Base-by-base conservation (phyloP, 92 coral and sea anemone genomes). In the Plumapathes pennacea region DNA sequence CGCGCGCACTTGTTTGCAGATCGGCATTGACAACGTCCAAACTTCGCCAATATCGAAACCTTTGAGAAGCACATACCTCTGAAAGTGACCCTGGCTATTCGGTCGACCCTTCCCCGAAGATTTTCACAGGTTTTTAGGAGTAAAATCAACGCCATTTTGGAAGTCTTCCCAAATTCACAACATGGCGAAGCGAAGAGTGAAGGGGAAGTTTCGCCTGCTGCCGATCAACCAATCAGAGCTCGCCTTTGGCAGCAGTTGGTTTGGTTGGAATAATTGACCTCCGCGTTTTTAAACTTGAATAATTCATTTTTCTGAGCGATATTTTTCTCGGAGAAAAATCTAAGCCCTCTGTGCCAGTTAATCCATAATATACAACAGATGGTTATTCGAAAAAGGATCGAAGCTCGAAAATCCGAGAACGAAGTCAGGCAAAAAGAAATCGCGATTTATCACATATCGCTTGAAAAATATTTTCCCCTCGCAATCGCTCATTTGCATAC, bases 71-170 rank as follows among this genome's bases (percentile, higher is more conserved):
- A 46, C 96, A 51, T 81, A 92, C 98, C 98, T 84, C 98, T 71
- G 74, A 92, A 92, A 24, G 98, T 92, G 39, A 92, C 90, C 50
- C 98, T 80, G 68, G 98, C 98, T 58, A 92, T 73, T 31, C 98
- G 83, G 83, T 92, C 98, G 50, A 92, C 83, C 40, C 78, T 92
- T 32, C 98, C 98, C 74, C 90, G 85, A 54, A 92, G 85, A 85
- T 89, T 82, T 38, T 85, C 78, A 74, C 98, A 92, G 62, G 96
- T 84, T 81, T 89, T 84, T 15, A 92, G 87, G 67, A 92, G 84
- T 68, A 92, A 51, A 39, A 81, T 82, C 63, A 92, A 55, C 40
- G 98, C 83, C 98, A 92, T 92, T 79, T 72, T 73, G 80, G 57
- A 58, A 64, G 46, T 55, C 51, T 60, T 23, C 64, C 52, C 71